Evolutionary conservation across 2,888 invertebrate genomes (phyloP), one percentile per base, ranked within the genome.

Genomic region (Drosophila niveifrons): DNA sequence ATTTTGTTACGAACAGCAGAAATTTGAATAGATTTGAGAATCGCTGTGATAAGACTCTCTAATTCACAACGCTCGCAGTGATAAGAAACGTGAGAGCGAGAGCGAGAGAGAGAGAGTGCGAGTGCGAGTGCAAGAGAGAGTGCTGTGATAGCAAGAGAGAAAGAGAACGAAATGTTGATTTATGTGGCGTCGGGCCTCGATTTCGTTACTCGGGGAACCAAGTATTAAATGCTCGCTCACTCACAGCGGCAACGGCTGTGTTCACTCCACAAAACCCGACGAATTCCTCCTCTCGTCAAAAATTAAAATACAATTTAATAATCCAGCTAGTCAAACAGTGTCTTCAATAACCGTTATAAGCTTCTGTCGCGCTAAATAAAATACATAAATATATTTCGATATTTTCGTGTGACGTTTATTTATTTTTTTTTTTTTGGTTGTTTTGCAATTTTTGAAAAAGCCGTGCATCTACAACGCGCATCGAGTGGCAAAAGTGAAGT

Each of bases 11-110:
- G 59, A 75, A 43, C 57, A 34, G 10, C 36, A 36, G 36, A 23
- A 23, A 23, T 23, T 23, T 23, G 23, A 56, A n/a, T 50, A 39
- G 68, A 78, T 83, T 83, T 43, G 34, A 65, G 71, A 76, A 72
- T 65, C 58, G 43, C 41, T 62, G 41, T 80, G 87, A 83, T 82
- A 82, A 87, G 75, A 66, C 66, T 66, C 52, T 61, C 63, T 68
- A 76, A 79, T 73, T 73, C 67, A 56, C 59, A 53, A 67, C 52
- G 11, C 50, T 36, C 43, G 17, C 36, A 11, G 48, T 66, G 56
- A 82, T 87, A 87, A 87, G 81, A 69, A 53, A 43, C 15, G 50
- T 15, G 44, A 23, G 46, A n/a, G 41, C 11, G 17, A 15, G 39
- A 15, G 46, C 31, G 52, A 3, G 50, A 6, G 23, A 3, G 18